These are phyloP conservation scores for Ernsta delagoae DNA, from an alignment of 2,888 invertebrate genomes.

Conservation along the genomic window DNA sequence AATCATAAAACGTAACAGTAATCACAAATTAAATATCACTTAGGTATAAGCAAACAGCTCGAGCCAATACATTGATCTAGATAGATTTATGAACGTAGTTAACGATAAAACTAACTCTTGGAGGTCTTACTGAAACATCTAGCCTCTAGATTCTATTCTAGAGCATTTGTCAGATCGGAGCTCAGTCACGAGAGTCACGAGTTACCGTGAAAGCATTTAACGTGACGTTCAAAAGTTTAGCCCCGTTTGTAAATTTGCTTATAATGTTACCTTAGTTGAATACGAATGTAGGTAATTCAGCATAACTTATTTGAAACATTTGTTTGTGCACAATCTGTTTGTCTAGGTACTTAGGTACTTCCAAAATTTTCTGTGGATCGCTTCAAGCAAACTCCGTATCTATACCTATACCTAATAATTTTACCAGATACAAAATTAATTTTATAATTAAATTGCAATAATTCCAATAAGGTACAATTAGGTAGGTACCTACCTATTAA, in stretches of 20 bases:
- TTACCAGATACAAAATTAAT: no score
- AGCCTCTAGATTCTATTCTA: not conserved
- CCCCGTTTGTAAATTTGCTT: slow-evolving; percentile 18
- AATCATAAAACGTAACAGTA: not conserved
- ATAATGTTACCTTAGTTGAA: slow-evolving; percentile 6
- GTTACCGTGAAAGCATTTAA: slow-evolving; percentile 46
- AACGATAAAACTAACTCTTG: slow-evolving; percentile 18
- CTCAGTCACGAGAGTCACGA: slow-evolving; percentile 54
- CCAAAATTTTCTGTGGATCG: no score
- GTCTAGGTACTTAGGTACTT: no score
- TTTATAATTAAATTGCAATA: no score
- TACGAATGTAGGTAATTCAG: slow-evolving; percentile 17
- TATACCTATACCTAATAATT: no score
- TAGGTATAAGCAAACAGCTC: slow-evolving; percentile 1
- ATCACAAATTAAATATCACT: not conserved
- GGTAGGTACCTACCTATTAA: no score
- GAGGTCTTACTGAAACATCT: slow-evolving; percentile 33
- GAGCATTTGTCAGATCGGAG: slow-evolving; percentile 49
- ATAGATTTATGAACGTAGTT: slow-evolving; percentile 17
- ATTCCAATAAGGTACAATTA: no score
- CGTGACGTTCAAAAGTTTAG: slow-evolving; percentile 33
- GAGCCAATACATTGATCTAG: slow-evolving; percentile 19
- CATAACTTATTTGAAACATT: not conserved
- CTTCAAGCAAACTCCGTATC: no score
- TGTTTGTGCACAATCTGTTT: not conserved